These are phyloP conservation scores for Gortyna flavago DNA, from an alignment of 2,888 invertebrate genomes.

Conservation along the genomic window DNA sequence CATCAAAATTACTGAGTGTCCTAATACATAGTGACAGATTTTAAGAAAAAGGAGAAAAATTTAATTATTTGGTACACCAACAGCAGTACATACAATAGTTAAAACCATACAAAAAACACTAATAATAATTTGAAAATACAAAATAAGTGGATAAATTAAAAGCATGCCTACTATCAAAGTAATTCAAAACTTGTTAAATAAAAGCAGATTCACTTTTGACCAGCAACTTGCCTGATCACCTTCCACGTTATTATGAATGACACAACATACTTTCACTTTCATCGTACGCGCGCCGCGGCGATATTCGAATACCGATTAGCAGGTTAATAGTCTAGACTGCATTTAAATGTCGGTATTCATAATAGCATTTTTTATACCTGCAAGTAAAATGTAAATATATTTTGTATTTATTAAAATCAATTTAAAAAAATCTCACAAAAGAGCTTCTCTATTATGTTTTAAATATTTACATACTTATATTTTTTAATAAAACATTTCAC, in stretches of 20 bases:
- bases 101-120: neutral
- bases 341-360: conserved; percentile 4
- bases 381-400: neutral
- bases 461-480: neutral
- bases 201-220: conserved; percentile 31
- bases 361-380: neutral
- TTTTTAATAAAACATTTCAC: neutral
- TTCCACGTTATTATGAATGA: conserved; percentile 29
- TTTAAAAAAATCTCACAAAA: too few relatives aligned
- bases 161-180: neutral
- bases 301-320: conserved; percentile 45
- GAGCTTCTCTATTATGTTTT: too few relatives aligned
- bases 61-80: neutral
- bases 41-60: too few relatives aligned
- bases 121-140: neutral
- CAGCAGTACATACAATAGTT: neutral
- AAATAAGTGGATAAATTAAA: neutral
- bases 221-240: conserved; percentile 27
- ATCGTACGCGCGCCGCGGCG: conserved; percentile 29
- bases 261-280: conserved; percentile 62
- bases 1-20: too few relatives aligned
- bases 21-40: too few relatives aligned
- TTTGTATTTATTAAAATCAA: neutral
- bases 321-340: neutral
- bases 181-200: neutral